Evolutionary conservation across 1,140 invertebrate genomes (phyloP), one percentile per base, ranked within the genome.

Genomic region (Pseudoatta argentina): DNA sequence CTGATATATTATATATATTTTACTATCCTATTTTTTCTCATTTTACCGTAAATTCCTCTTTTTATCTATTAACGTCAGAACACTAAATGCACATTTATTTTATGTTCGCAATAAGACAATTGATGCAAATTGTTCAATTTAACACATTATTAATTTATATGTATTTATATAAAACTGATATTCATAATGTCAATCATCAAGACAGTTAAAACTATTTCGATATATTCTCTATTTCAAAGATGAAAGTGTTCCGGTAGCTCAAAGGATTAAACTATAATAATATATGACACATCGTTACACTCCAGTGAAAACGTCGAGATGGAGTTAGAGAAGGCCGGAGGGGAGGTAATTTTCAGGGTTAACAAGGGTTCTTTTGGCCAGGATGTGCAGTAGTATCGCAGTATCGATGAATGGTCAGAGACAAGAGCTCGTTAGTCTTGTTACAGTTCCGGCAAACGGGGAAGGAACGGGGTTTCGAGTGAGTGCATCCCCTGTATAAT

Each of bases 371-470:
- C 72, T 73, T 85, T 78, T 66, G 72, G 71, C 39, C 71, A 57
- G 69, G 57, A 73, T 16, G 21, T 7, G 7, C 30, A 27, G 12
- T n/a, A 57, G 73, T 66, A 82, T 86, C 75, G 85, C 14, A 18
- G 67, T 82, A 82, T 83, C 77, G 77, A 39, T 63, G 85, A 86
- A 83, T 86, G 55, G 77, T 86, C 77, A 86, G 85, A 86, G 77
- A 86, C 85, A 86, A 86, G 85, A 86, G 77, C 77, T 86, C 85
- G 85, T 86, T 86, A 86, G 85, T 86, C 76, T 81, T 77, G 85
- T 86, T 86, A 82, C 61, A 59, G 82, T 81, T 82, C 81, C 66
- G 78, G 44, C 77, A 82, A 82, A 86, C 67, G 8, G 18, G 21
- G 16, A 2, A 44, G 57, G 2, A 14, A 10, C 6, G 67, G 67